Percentiles rank a stretch among this genome's conserved stretches.
Evolutionary conservation across 2,888 invertebrate genomes (phyloP).

Genomic region (Colostygia pectinataria): DNA sequence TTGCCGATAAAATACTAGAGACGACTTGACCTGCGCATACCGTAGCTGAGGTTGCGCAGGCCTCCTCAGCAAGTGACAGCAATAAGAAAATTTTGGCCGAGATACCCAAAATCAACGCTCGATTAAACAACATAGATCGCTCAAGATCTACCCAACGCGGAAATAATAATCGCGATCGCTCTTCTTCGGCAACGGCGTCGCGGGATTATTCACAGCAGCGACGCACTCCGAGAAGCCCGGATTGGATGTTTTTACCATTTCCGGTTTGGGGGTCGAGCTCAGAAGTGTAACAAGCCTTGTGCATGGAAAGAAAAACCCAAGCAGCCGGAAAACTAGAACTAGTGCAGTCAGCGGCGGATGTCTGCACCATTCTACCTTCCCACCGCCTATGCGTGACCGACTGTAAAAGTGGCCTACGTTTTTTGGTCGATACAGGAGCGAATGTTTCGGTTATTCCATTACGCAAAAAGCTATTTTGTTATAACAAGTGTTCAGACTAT

Average conservation of each 20-base stretch:
- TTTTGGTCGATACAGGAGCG: slow-evolving; percentile 28
- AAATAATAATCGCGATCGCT: not conserved
- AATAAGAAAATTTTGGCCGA: not conserved
- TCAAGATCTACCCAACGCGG: not conserved
- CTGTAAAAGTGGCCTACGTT: not conserved
- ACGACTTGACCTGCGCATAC: not conserved
- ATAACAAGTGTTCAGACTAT: no score
- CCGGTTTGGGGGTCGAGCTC: no score
- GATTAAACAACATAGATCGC: not conserved
- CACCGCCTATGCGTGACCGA: no score
- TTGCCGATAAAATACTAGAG: not conserved
- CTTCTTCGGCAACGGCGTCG: not conserved
- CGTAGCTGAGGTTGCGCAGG: not conserved
- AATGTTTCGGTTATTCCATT: slow-evolving; percentile 23
- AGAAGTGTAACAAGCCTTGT: no score
- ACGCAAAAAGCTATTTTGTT: no score
- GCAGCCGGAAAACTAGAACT: no score
- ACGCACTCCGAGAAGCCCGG: no score
- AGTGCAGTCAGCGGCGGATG: no score
- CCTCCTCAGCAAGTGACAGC: not conserved
- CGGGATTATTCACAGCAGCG: not conserved
- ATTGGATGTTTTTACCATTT: not conserved
- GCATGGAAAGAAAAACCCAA: no score
- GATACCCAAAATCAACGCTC: not conserved
- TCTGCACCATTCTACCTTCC: no score